phyloP scores from a whole-genome alignment of 2,113 vertebrate species.

The Thryonomys swinderianus region DNA sequence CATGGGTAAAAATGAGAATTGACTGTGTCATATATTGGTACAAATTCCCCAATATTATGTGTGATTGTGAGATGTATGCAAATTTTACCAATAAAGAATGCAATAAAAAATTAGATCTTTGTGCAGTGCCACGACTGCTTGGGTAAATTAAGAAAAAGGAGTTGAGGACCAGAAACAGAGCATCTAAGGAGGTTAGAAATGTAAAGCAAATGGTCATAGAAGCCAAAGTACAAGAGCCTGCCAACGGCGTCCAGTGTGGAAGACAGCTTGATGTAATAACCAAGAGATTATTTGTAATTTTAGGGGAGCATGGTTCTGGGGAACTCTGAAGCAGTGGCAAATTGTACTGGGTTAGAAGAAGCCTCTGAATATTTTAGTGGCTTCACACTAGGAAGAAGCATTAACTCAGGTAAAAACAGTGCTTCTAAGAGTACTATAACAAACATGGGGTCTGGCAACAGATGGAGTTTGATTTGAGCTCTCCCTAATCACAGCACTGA shows the following conservation, averaged over 20 bases:
- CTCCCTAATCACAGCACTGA: neutral
- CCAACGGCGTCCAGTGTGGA: neutral
- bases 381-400: neutral
- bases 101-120: neutral
- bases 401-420: neutral
- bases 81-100: too few species aligned
- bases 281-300: neutral
- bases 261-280: neutral
- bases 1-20: too few species aligned
- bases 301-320: neutral
- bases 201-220: neutral
- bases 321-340: neutral
- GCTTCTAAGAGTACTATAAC: neutral
- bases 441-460: neutral
- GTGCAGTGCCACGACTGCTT: neutral
- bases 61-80: too few species aligned
- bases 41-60: too few species aligned
- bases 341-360: neutral
- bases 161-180: neutral
- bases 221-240: neutral
- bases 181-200: neutral
- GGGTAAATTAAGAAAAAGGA: neutral
- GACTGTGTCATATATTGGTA: too few species aligned
- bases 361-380: neutral
- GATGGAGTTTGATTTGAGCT: neutral